Conservation (phyloP, 2,113 vertebrate genomes). For the Heterotis niloticus region DNA sequence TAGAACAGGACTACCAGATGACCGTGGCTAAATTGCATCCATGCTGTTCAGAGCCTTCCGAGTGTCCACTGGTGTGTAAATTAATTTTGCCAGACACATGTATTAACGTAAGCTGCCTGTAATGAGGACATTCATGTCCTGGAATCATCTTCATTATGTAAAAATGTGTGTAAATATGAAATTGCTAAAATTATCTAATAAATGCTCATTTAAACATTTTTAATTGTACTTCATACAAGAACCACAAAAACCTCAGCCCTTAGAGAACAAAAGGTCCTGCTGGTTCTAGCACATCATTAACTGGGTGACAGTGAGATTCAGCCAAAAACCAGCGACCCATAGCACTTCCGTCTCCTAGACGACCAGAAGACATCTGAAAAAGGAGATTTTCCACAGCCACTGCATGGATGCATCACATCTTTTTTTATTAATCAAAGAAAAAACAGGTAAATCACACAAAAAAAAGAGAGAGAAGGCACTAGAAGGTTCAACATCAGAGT, state of each 20-base stretch:
- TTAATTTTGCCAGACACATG: too few species aligned
- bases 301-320: too few species aligned
- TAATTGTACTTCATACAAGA: not conserved
- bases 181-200: constrained; percentile 47
- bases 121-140: too few species aligned
- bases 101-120: too few species aligned
- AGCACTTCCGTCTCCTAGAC: not conserved
- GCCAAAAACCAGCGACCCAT: too few species aligned
- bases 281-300: too few species aligned
- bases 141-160: constrained; percentile 24
- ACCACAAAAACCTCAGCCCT: too few species aligned
- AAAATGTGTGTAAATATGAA: constrained; percentile 51
- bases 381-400: not conserved
- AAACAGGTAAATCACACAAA: not conserved
- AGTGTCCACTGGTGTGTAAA: too few species aligned
- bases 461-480: constrained; percentile 1
- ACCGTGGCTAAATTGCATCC: too few species aligned
- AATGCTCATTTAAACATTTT: constrained; percentile 49
- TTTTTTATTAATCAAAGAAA: constrained; percentile 22
- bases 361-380: not conserved
- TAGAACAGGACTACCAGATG: too few species aligned
- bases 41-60: too few species aligned
- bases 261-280: too few species aligned
- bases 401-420: not conserved
- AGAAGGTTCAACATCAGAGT: constrained; percentile 41